These are phyloP conservation scores for Trichomalopsis sarcophagae DNA, from an alignment of 1,140 invertebrate species.

Conservation along the genomic window DNA sequence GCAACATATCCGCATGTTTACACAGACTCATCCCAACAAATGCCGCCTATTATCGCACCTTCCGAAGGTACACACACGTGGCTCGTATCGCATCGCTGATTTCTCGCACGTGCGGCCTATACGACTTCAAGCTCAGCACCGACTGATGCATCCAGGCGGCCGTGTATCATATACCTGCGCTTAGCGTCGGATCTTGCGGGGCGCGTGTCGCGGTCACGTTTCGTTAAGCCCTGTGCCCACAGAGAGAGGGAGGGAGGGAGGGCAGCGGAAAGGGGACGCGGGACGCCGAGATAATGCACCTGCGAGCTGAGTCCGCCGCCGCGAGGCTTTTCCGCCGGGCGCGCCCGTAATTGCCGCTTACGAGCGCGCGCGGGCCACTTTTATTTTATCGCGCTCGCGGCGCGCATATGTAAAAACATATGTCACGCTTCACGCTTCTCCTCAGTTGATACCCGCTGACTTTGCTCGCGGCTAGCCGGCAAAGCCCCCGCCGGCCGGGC, in stretches of 20 bases:
- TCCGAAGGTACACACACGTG: neutral
- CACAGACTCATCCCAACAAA: too few relatives aligned
- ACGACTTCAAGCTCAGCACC: neutral
- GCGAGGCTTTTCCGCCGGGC: neutral
- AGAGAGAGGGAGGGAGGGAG: too few relatives aligned
- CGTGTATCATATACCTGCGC: too few relatives aligned
- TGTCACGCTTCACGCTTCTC: slow-evolving; percentile 5
- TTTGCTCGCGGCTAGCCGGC: neutral
- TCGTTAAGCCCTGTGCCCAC: neutral
- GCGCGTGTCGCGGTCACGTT: neutral
- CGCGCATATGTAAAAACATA: slow-evolving; percentile 45
- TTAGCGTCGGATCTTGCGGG: too few relatives aligned
- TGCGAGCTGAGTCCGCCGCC: neutral
- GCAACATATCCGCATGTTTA: too few relatives aligned
- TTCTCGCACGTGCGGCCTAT: too few relatives aligned
- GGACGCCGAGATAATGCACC: neutral
- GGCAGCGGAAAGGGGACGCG: neutral
- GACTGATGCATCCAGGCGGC: neutral
- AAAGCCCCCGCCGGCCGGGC: too few relatives aligned
- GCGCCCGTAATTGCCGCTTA: slow-evolving; percentile 27
- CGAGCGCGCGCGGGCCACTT: neutral
- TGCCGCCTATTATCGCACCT: too few relatives aligned
- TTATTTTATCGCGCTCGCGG: neutral
- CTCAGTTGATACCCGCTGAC: neutral
- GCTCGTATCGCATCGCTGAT: too few relatives aligned